These are phyloP conservation scores for Capromys pilorides DNA, from an alignment of 2,797 vertebrate genomes.

Conservation along the genomic window DNA sequence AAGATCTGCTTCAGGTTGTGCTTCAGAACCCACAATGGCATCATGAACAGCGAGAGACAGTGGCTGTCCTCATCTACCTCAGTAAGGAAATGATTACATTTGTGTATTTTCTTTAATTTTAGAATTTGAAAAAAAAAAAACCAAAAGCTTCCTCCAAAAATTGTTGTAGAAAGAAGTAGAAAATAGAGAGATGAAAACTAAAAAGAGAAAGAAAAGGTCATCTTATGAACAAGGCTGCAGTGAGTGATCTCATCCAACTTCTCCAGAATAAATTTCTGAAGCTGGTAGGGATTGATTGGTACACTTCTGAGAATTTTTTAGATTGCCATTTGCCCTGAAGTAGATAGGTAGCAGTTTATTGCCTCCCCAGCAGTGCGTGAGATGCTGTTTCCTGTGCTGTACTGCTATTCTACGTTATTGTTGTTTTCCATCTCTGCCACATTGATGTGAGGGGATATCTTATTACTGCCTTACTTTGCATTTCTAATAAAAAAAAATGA, in stretches of 20 bases:
- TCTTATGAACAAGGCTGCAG: background rate
- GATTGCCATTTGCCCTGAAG: background rate
- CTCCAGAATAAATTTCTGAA: conserved; percentile 51
- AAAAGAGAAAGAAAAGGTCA: background rate
- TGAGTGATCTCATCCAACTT: background rate
- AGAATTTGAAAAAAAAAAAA: conserved; percentile 17
- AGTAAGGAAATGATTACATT: background rate
- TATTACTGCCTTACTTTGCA: conserved; percentile 9
- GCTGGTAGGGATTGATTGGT: background rate
- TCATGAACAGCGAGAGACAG: background rate
- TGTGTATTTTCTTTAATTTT: conserved; percentile 30
- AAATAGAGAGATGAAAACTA: conserved; percentile 33
- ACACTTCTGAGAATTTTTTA: background rate
- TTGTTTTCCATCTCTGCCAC: conserved; percentile 15
- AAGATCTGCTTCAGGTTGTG: background rate
- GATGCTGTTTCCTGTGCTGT: background rate
- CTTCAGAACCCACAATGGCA: background rate
- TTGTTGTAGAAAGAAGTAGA: conserved; percentile 23
- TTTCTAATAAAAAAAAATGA: conserved; percentile 29
- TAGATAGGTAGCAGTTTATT: background rate
- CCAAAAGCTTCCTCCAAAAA: background rate
- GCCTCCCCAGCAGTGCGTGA: background rate
- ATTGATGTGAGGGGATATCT: background rate
- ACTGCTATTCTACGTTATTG: background rate
- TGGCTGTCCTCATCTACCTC: background rate